Percentiles rank a stretch among this genome's conserved stretches.
Evolutionary conservation across 1,140 invertebrate species (phyloP).

Genomic region (Papilio glaucus): DNA sequence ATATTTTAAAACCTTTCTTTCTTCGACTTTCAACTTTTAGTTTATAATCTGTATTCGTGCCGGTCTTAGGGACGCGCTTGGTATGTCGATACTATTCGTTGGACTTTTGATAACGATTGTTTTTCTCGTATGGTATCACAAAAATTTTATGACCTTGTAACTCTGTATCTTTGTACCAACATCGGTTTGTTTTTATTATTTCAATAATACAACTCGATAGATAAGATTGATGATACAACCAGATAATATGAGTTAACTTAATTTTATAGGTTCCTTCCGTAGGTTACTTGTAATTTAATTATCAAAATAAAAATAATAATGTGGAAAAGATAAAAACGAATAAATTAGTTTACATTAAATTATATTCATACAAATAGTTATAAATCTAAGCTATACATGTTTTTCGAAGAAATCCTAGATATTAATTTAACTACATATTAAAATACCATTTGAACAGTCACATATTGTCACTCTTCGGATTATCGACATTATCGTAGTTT

Average conservation of each 20-base stretch:
- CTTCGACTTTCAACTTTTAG: not conserved
- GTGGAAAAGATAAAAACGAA: too few species aligned
- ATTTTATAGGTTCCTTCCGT: too few species aligned
- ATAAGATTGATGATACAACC: too few species aligned
- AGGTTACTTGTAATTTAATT: too few species aligned
- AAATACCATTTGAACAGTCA: not conserved
- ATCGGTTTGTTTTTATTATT: too few species aligned
- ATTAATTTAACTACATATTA: not conserved
- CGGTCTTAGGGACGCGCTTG: not conserved
- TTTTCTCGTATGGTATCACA: not conserved
- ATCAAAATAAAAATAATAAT: too few species aligned
- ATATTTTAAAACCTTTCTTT: not conserved
- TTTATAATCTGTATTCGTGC: conserved; percentile 2
- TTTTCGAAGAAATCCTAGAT: not conserved
- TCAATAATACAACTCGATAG: too few species aligned
- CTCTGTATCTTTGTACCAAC: too few species aligned
- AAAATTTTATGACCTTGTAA: not conserved
- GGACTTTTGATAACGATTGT: not conserved
- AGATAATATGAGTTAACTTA: too few species aligned
- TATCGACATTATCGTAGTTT: not conserved
- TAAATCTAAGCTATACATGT: too few species aligned
- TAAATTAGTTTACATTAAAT: too few species aligned
- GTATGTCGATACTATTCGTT: not conserved
- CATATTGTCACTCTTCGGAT: not conserved
- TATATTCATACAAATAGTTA: too few species aligned